These are phyloP conservation scores for Poeciliopsis gracilis DNA, from an alignment of 2,797 vertebrate species.

Conservation along the genomic window DNA sequence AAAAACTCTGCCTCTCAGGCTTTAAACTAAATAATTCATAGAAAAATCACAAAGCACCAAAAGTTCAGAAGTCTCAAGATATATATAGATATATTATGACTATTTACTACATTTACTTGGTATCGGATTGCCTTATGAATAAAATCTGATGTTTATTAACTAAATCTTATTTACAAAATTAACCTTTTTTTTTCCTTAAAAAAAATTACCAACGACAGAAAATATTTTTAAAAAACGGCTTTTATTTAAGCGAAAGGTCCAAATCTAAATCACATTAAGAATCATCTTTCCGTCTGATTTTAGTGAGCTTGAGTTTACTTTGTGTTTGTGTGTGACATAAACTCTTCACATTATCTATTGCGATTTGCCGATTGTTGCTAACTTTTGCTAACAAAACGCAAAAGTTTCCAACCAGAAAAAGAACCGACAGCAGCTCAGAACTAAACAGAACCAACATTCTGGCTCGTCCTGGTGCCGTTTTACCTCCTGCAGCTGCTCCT, in stretches of 20 bases:
- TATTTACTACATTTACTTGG: too few species aligned
- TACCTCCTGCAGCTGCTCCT: conserved; percentile 84
- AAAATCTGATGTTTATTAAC: too few species aligned
- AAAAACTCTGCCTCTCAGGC: too few species aligned
- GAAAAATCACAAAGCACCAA: too few species aligned
- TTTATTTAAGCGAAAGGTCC: not conserved
- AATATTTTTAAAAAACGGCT: too few species aligned
- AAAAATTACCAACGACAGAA: too few species aligned
- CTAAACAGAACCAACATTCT: not conserved
- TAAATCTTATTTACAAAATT: too few species aligned
- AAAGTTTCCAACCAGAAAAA: not conserved
- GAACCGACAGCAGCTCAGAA: not conserved
- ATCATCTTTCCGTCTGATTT: not conserved
- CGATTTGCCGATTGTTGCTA: not conserved
- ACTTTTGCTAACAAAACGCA: not conserved
- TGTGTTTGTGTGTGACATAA: not conserved
- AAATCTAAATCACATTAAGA: not conserved
- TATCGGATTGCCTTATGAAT: too few species aligned
- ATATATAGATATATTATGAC: too few species aligned
- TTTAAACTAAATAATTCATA: too few species aligned
- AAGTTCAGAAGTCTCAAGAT: too few species aligned
- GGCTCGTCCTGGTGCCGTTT: not conserved
- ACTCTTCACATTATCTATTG: not conserved
- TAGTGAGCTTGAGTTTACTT: not conserved
- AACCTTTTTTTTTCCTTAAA: too few species aligned